A percentile compares a stretch with the other conserved stretches of the same genome.
phyloP scores from a whole-genome alignment of 2,888 invertebrate genomes.

The Caenorhabditis virilis region DNA sequence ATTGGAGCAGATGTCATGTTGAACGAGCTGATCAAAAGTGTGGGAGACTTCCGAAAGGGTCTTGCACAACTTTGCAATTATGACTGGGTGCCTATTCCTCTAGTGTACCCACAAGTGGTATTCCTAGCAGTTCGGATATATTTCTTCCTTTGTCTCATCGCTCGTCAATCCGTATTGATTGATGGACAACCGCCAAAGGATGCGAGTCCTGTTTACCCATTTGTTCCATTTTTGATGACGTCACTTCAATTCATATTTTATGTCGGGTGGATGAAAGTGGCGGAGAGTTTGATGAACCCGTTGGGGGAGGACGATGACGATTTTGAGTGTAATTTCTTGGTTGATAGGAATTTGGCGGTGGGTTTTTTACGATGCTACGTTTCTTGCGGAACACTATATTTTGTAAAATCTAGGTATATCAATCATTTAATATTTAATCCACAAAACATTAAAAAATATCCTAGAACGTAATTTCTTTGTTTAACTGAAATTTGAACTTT shows the following conservation, averaged over 20 bases:
- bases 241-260: conserved; percentile 60
- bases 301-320: no score
- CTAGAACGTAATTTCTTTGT: no score
- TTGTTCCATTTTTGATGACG: conserved; percentile 61
- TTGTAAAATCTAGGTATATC: no score
- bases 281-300: no score
- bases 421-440: no score
- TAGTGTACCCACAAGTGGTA: conserved; percentile 65
- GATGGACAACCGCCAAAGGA: conserved; percentile 49
- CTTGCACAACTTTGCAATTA: conserved; percentile 53
- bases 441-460: no score
- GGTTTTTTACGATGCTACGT: no score
- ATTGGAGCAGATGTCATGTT: conserved; percentile 52
- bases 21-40: conserved; percentile 51
- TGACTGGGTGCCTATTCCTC: conserved; percentile 61
- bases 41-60: conserved; percentile 44
- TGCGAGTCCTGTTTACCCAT: conserved; percentile 43
- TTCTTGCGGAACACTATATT: no score
- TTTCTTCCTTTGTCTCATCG: conserved; percentile 62
- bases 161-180: conserved; percentile 58
- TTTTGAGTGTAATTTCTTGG: no score
- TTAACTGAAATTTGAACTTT: no score
- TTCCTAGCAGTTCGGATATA: conserved; percentile 65
- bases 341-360: no score
- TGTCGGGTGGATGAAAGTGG: conserved; percentile 64